phyloP scores from a whole-genome alignment of 2,888 invertebrate species.

The Coremacera marginata region DNA sequence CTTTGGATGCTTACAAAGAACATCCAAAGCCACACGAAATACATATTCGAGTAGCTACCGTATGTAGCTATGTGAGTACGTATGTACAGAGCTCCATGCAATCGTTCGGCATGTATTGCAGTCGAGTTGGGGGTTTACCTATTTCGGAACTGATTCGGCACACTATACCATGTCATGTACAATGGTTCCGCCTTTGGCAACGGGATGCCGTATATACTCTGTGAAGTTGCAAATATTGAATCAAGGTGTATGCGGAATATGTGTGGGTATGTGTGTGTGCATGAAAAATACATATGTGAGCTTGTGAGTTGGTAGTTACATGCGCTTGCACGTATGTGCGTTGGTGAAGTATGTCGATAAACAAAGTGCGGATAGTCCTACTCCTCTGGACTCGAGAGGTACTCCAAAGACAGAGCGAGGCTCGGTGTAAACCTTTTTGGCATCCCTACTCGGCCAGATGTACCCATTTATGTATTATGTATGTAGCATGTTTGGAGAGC shows the following conservation, averaged over 20 bases:
- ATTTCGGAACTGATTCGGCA: slow-evolving; percentile 16
- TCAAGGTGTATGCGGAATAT: slow-evolving; percentile 47
- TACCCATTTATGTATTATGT: slow-evolving; percentile 19
- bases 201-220: background rate
- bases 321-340: slow-evolving; percentile 2
- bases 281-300: slow-evolving; percentile 14
- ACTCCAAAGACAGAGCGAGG: slow-evolving; percentile 35
- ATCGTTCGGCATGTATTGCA: background rate
- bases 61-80: background rate
- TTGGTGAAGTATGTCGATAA: slow-evolving; percentile 35
- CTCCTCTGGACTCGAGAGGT: slow-evolving; percentile 38
- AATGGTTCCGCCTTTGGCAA: slow-evolving; percentile 21
- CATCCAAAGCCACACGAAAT: background rate
- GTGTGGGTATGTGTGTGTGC: slow-evolving; percentile 1
- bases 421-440: background rate
- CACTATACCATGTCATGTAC: background rate
- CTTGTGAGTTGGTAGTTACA: slow-evolving; percentile 4
- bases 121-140: background rate
- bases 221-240: slow-evolving; percentile 51
- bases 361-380: slow-evolving; percentile 19
- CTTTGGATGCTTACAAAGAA: background rate
- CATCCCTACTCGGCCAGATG: slow-evolving; percentile 13
- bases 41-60: too few relatives aligned
- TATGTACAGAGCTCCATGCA: slow-evolving; percentile 3
- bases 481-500: slow-evolving; percentile 20